These are phyloP conservation scores for Oreortyx pictus DNA, from an alignment of 2,797 vertebrate genomes.

Conservation along the genomic window DNA sequence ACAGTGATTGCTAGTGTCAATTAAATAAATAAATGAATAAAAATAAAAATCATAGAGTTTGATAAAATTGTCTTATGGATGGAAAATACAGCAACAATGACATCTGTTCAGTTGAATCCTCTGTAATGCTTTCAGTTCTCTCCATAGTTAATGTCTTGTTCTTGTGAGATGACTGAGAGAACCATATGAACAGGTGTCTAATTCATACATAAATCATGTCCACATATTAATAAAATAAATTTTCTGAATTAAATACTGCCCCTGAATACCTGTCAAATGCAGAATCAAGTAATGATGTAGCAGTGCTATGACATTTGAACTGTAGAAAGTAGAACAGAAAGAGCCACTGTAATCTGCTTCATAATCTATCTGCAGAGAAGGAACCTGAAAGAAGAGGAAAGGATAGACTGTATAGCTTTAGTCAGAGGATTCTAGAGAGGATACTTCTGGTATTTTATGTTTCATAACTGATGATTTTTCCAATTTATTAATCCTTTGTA, in stretches of 20 bases:
- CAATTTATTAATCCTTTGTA: neutral
- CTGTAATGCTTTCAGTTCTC: neutral
- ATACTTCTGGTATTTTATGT: neutral
- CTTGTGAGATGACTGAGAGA: neutral
- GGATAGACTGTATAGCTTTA: neutral
- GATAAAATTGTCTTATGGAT: neutral
- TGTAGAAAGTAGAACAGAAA: neutral
- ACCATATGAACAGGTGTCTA: neutral
- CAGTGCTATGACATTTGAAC: neutral
- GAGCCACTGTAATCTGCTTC: neutral
- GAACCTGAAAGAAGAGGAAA: neutral
- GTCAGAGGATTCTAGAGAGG: neutral
- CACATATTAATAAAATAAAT: neutral
- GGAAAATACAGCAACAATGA: neutral
- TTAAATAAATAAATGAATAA: neutral
- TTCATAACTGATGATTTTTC: neutral
- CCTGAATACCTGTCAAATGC: neutral
- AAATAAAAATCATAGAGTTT: neutral
- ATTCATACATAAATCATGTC: neutral
- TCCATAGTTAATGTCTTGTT: neutral
- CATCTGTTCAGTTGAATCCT: neutral
- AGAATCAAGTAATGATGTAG: neutral
- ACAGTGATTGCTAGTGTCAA: neutral
- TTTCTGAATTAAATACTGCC: neutral
- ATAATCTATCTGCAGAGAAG: neutral